Percentiles rank a stretch among this genome's conserved stretches.
Conservation (phyloP, 92 coral and sea anemone species). For the Meandrina meandrites region DNA sequence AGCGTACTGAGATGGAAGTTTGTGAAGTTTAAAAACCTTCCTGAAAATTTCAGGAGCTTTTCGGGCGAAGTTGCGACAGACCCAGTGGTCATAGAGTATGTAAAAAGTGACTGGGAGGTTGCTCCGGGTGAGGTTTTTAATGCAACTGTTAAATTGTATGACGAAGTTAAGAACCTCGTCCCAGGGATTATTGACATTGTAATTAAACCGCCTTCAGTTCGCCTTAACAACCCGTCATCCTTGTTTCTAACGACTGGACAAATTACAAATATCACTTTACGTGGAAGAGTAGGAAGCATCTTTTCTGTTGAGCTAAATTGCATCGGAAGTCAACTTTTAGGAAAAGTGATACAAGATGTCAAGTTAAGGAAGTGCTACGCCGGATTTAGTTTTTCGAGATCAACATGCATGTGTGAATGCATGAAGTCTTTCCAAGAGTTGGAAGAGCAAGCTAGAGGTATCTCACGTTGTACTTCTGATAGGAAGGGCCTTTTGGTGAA, state of each 20-base stretch:
- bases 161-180: conserved; percentile 77
- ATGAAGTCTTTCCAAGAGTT: background rate
- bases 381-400: conserved; percentile 46
- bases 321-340: conserved; percentile 65
- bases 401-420: conserved; percentile 60
- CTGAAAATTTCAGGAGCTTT: conserved; percentile 40
- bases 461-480: conserved; percentile 68
- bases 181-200: conserved; percentile 73
- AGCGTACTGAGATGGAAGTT: conserved; percentile 74
- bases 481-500: conserved; percentile 58
- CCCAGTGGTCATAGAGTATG: conserved; percentile 60
- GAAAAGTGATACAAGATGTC: conserved; percentile 41
- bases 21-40: conserved; percentile 52
- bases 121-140: conserved; percentile 80
- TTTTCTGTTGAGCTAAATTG: conserved; percentile 62
- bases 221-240: conserved; percentile 55
- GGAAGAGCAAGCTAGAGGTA: conserved; percentile 35
- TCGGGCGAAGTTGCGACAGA: conserved; percentile 76
- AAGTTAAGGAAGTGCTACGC: conserved; percentile 60
- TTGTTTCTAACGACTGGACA: conserved; percentile 63
- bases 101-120: conserved; percentile 75
- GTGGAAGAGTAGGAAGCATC: conserved; percentile 50
- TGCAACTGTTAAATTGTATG: conserved; percentile 66
- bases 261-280: conserved; percentile 49
- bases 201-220: conserved; percentile 29